Conservation (phyloP, 2,888 invertebrate species). For the Drosophila setosimentum region DNA sequence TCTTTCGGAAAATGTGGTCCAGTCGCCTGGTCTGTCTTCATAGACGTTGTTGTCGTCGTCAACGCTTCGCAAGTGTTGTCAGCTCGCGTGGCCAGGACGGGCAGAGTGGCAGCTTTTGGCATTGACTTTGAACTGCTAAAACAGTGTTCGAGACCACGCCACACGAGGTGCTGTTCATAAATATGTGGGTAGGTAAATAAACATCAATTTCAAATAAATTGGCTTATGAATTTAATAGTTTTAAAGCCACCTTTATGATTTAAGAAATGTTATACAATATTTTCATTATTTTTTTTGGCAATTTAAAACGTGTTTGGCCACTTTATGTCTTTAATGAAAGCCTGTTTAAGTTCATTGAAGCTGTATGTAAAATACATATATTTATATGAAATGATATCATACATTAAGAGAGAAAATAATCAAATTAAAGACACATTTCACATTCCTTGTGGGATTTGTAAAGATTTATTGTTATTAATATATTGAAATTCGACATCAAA, state of each 20-base stretch:
- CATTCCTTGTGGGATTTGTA: background rate
- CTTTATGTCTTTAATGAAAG: background rate
- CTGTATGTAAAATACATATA: background rate
- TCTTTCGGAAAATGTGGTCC: slow-evolving; percentile 82
- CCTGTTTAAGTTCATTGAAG: background rate
- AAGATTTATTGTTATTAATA: no score
- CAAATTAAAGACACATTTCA: background rate
- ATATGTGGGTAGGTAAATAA: background rate
- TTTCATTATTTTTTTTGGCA: background rate
- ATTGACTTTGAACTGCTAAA: slow-evolving; percentile 64
- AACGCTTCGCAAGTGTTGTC: slow-evolving; percentile 48
- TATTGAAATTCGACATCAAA: background rate
- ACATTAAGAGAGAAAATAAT: no score
- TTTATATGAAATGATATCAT: background rate
- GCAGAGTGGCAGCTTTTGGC: slow-evolving; percentile 53
- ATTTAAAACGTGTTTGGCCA: background rate
- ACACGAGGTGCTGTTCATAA: slow-evolving; percentile 30
- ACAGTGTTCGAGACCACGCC: slow-evolving; percentile 40
- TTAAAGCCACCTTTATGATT: background rate
- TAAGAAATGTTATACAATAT: background rate
- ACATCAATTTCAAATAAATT: background rate
- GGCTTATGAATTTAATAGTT: background rate
- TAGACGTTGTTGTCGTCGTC: slow-evolving; percentile 25
- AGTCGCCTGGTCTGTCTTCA: slow-evolving; percentile 55
- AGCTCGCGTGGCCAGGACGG: slow-evolving; percentile 42